Evolutionary conservation across 92 coral and sea anemone species (phyloP).

Genomic region (Zoanthus sansibaricus): DNA sequence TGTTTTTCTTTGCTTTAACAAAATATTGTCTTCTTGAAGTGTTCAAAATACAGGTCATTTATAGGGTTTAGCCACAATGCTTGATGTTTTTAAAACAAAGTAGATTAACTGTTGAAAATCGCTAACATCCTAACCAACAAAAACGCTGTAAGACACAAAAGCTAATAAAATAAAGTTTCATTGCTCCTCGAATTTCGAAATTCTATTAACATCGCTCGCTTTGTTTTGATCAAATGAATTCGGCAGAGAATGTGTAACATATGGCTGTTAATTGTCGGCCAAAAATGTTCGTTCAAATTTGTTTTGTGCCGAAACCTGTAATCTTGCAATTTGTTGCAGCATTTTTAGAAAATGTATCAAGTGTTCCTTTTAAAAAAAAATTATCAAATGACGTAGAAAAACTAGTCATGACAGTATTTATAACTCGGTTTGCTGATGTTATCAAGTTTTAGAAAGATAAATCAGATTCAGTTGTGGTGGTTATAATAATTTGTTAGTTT

Average conservation of each 20-base stretch:
- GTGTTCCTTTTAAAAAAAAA: no score
- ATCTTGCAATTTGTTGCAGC: no score
- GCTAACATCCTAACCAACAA: not conserved
- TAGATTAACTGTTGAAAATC: not conserved
- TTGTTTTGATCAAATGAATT: no score
- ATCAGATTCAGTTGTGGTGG: not conserved
- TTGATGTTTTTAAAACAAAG: slow-evolving; percentile 2
- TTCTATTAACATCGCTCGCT: no score
- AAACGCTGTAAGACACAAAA: not conserved
- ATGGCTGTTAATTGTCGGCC: no score
- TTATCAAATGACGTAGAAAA: no score
- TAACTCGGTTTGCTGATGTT: not conserved
- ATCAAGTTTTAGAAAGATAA: not conserved
- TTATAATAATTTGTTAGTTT: not conserved
- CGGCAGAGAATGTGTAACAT: no score
- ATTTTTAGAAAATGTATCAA: no score
- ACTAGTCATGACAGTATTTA: not conserved
- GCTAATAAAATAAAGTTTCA: not conserved
- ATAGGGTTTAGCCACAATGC: slow-evolving; percentile 9
- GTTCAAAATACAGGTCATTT: slow-evolving; percentile 25
- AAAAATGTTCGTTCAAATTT: no score
- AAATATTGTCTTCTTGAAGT: slow-evolving; percentile 1
- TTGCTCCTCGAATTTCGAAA: not conserved
- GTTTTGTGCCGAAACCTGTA: no score
- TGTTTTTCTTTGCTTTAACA: slow-evolving; percentile 8